These are phyloP conservation scores for Augiades crinisus DNA, from an alignment of 2,888 invertebrate genomes.

Conservation along the genomic window DNA sequence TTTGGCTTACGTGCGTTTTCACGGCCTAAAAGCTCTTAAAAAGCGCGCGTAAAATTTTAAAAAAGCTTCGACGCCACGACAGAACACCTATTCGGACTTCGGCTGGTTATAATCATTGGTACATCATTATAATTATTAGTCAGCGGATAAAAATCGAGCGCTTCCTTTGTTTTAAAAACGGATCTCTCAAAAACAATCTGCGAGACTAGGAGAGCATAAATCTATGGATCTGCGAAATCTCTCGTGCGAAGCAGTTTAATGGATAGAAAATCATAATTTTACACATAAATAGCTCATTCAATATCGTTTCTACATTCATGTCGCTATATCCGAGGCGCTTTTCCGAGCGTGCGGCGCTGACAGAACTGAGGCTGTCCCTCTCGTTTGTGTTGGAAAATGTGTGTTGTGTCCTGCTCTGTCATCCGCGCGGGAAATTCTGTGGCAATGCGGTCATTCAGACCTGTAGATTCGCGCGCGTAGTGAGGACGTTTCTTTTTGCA, in stretches of 20 bases:
- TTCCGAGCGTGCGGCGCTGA: constrained; percentile 15
- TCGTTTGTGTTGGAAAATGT: constrained; percentile 34
- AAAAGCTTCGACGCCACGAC: not conserved
- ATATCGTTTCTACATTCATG: constrained; percentile 23
- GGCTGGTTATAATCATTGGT: constrained; percentile 13
- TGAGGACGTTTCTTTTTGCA: constrained; percentile 51
- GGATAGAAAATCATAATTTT: constrained; percentile 24
- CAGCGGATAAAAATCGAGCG: constrained; percentile 10
- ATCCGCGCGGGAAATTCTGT: constrained; percentile 60
- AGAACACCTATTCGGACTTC: not conserved
- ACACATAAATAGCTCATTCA: constrained; percentile 21
- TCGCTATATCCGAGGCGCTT: constrained; percentile 18
- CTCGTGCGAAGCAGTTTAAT: constrained; percentile 4
- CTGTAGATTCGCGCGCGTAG: constrained; percentile 67
- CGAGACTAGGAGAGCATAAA: constrained; percentile 15
- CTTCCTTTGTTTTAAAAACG: constrained; percentile 20
- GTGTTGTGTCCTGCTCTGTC: constrained; percentile 39
- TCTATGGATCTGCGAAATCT: constrained; percentile 18
- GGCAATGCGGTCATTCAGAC: constrained; percentile 61
- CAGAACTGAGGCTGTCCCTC: constrained; percentile 36
- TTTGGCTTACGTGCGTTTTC: constrained; percentile 9
- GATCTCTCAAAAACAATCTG: not conserved
- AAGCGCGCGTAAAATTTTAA: not conserved
- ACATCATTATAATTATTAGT: constrained; percentile 17
- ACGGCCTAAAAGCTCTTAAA: not conserved